Conservation (phyloP, 1,140 invertebrate genomes). For the Epicauta chinensis region DNA sequence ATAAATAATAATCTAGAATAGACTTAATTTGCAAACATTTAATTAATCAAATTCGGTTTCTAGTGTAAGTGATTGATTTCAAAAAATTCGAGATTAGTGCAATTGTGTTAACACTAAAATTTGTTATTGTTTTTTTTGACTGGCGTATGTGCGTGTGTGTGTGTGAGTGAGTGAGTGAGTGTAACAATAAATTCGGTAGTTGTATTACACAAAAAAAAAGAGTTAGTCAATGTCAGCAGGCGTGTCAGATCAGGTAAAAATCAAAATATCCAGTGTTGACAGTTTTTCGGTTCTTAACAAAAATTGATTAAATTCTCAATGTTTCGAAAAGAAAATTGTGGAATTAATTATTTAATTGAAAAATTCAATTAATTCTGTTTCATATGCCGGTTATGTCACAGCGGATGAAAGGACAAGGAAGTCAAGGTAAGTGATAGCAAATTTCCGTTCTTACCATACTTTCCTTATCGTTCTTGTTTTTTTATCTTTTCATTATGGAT, state of each 20-base stretch:
- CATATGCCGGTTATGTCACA: constrained; percentile 48
- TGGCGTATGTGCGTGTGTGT: no score
- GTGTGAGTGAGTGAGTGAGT: background rate
- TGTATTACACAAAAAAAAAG: constrained; percentile 36
- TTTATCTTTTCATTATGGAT: no score
- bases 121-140: no score
- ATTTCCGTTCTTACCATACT: background rate
- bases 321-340: constrained; percentile 14
- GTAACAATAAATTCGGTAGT: background rate
- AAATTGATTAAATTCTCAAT: constrained; percentile 8
- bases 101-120: no score
- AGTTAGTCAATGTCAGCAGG: constrained; percentile 60
- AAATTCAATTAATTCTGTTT: constrained; percentile 43
- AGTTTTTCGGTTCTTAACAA: constrained; percentile 18
- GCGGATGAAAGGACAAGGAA: constrained; percentile 88
- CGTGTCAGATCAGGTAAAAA: constrained; percentile 61
- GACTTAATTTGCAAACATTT: constrained; percentile 11
- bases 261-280: constrained; percentile 35
- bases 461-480: background rate
- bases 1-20: constrained; percentile 17
- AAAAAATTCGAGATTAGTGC: constrained; percentile 11
- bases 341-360: background rate
- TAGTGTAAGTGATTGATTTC: constrained; percentile 8
- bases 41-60: background rate
- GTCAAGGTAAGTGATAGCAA: constrained; percentile 56